Base-by-base conservation (phyloP, 2,797 vertebrate species). In the Gallinago nigripennis region DNA sequence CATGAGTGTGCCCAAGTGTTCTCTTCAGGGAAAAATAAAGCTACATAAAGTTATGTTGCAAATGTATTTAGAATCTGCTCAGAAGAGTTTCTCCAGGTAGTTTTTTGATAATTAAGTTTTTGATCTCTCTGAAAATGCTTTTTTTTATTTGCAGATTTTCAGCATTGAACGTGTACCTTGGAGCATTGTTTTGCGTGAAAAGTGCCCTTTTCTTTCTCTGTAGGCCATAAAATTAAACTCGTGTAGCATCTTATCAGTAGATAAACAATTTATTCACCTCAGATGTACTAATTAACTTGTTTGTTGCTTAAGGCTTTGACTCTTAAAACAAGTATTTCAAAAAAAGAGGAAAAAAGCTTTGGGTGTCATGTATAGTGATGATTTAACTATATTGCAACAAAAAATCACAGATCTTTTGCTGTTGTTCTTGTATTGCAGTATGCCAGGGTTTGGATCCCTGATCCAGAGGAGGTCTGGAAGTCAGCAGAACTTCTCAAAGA, bases 381-480 rank as follows among this genome's bases (percentile, higher is more conserved):
- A 18, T 79, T 69, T 82, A 53, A 68, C 18, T 53, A 0, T 28
- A 65, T 33, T 37, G 25, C 43, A 69, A 8, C 7, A 31, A 46
- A 63, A 53, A n/a, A 54, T 85, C 30, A 28, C 31, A 30, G 39
- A 61, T 71, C 11, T 69, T 70, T 87, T 90, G 43, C n/a, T 51
- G 53, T 75, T 71, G 24, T 68, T 68, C 92, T 69, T 97, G 39
- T 96, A 14, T 93, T 97, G 77, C 98, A 99, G 99, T 98, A 98
- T 97, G 99, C 99, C 94, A 98, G 99, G 97, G 99, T 99, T 92
- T 99, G 99, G 99, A 99, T 99, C 94, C 99, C 99, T 28, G 99
- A 99, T 96, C 97, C 98, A 15, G 99, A 99, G 83, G 99, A 99
- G 43, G 99, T 99, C 31, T 99, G 99, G 99, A 99, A 98, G 97